These are phyloP conservation scores for Elephantulus edwardii DNA, from an alignment of 2,113 vertebrate species.

Conservation along the genomic window DNA sequence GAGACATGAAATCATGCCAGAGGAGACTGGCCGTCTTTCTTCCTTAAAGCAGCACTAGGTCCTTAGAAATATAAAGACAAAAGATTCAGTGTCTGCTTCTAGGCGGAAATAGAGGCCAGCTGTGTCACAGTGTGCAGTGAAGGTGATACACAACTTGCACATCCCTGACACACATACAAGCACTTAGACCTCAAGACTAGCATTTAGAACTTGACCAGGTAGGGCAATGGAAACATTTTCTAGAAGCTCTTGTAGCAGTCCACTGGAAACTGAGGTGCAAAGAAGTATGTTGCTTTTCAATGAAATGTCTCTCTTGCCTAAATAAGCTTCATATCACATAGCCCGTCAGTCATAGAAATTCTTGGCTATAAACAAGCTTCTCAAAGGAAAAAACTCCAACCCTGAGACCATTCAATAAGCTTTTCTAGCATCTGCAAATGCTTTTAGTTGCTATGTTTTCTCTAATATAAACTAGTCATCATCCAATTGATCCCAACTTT, in stretches of 20 bases:
- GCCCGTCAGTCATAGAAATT: neutral
- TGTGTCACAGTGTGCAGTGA: neutral
- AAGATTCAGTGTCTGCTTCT: neutral
- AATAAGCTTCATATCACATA: neutral
- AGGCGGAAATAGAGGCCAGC: neutral
- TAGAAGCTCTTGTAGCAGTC: neutral
- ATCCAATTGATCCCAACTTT: no score
- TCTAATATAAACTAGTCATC: neutral
- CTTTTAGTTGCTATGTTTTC: neutral
- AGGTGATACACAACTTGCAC: neutral
- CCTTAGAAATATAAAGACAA: neutral
- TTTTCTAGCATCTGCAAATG: neutral
- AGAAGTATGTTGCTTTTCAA: neutral
- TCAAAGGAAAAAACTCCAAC: neutral
- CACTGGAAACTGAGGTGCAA: neutral
- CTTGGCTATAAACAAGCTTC: neutral
- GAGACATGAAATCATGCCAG: no score
- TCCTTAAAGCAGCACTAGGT: no score
- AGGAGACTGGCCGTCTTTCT: no score
- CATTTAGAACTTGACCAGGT: neutral
- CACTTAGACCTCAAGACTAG: neutral
- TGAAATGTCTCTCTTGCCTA: neutral
- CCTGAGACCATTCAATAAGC: neutral
- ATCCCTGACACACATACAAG: neutral
- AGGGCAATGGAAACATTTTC: neutral